Evolutionary conservation across 2,797 vertebrate genomes (phyloP).

Genomic region (Loriculus beryllinus): DNA sequence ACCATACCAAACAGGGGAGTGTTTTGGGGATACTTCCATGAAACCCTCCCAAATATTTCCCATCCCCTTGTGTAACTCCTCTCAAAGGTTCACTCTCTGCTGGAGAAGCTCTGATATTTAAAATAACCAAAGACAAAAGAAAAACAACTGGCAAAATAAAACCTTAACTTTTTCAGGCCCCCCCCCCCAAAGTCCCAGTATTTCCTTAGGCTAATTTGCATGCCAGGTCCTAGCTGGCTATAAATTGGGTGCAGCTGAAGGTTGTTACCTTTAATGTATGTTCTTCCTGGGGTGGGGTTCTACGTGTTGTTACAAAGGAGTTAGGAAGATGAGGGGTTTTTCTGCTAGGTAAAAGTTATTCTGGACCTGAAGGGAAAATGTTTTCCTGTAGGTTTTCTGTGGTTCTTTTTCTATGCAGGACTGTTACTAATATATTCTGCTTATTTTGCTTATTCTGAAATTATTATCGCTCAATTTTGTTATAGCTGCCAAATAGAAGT

Average conservation of each 20-base stretch:
- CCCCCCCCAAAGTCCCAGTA: background rate
- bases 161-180: background rate
- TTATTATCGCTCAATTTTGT: background rate
- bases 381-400: background rate
- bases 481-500: background rate
- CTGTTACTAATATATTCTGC: background rate
- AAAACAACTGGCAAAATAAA: background rate
- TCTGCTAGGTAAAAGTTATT: background rate
- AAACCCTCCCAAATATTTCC: background rate
- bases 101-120: background rate
- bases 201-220: background rate
- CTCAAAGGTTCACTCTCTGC: background rate
- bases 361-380: background rate
- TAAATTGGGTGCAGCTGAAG: background rate
- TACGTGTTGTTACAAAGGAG: background rate
- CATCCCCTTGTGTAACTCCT: background rate
- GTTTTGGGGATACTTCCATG: accelerated
- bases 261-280: accelerated
- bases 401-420: background rate
- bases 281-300: accelerated
- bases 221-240: background rate
- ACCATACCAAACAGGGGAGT: background rate
- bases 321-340: accelerated
- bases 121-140: background rate
- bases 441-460: background rate